Evolutionary conservation across 2,797 vertebrate genomes (phyloP), one percentile per base, ranked within the genome.

Genomic region (Sebastes minor): DNA sequence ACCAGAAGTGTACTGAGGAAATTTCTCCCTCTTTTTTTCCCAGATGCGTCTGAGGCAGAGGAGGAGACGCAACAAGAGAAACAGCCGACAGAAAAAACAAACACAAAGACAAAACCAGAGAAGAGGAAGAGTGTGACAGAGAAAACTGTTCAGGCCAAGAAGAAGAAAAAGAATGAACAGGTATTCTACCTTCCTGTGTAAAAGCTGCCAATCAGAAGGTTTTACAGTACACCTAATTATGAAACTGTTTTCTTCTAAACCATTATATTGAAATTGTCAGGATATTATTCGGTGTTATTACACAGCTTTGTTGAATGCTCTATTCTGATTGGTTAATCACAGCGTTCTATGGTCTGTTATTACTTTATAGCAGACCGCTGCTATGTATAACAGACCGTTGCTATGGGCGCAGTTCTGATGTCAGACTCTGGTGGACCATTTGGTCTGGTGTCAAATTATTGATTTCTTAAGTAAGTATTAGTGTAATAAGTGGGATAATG

Each of bases 111-210:
- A 7, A 93, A 91, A 74, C 35, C 85, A 55, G 88, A 88, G 81
- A 95, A 94, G 87, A 94, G 94, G 79, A 94, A 92, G 80, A 85
- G 28, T 8, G 59, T 53, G 46, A 63, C 87, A 5, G 91, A 93
- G 74, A 86, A 86, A 63, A 71, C 69, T 0, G 71, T n/a, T 2
- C 77, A 89, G 8, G 84, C 88, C n/a, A 92, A 92, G 79, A 95
- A 92, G 87, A 95, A 90, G 85, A 94, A 90, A 74, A 86, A 69
- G n/a, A 80, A 57, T 23, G 63, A 81, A n/a, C 81, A 91, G 94
- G 95, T 95, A 82, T 60, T 32, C 2, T 30, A 4, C 13, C 4
- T 49, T 32, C 65, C 30, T 66, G 18, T 71, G 53, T 20, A 42
- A 46, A 61, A 33, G 3, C 22, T 70, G 23, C 16, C 5, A n/a